Percentiles rank a stretch among this genome's conserved stretches.
Conservation (phyloP, 2,113 vertebrate species). For the Taurulus bubalis region DNA sequence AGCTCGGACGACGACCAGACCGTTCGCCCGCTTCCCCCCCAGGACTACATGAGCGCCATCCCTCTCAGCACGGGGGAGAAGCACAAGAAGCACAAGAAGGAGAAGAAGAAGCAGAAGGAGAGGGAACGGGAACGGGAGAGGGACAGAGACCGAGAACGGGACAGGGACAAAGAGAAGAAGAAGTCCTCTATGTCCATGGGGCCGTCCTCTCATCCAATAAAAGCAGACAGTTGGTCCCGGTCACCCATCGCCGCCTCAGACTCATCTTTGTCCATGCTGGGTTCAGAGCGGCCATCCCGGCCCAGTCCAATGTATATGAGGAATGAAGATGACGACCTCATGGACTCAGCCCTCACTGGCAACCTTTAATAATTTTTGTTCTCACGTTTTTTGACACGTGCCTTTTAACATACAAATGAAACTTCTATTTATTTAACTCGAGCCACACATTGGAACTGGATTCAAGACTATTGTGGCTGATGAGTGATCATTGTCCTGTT, state of each 20-base stretch:
- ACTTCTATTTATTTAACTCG: slow-evolving; percentile 68
- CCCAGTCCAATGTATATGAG: slow-evolving; percentile 93
- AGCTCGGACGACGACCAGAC: slow-evolving; percentile 95
- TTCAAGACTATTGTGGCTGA: neutral
- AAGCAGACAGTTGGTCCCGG: slow-evolving; percentile 96
- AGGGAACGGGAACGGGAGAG: slow-evolving; percentile 84
- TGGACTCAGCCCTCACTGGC: slow-evolving; percentile 96
- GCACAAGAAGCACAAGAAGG: slow-evolving; percentile 99
- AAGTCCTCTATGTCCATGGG: slow-evolving; percentile 86
- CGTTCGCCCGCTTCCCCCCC: slow-evolving; percentile 80
- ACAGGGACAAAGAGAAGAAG: slow-evolving; percentile 93
- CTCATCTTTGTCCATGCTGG: slow-evolving; percentile 90
- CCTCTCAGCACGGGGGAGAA: slow-evolving; percentile 93
- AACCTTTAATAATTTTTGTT: slow-evolving; percentile 79
- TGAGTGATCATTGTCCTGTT: slow-evolving; percentile 29
- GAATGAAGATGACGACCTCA: slow-evolving; percentile 96
- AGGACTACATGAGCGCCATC: slow-evolving; percentile 85
- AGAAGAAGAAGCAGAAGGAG: slow-evolving; percentile 97
- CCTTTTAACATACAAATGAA: slow-evolving; percentile 54
- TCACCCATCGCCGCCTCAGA: slow-evolving; percentile 92
- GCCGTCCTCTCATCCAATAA: slow-evolving; percentile 85
- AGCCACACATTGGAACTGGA: slow-evolving; percentile 27
- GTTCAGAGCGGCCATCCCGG: slow-evolving; percentile 89
- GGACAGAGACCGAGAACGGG: slow-evolving; percentile 91
- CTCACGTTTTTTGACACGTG: slow-evolving; percentile 29